phyloP scores from a whole-genome alignment of 1,140 invertebrate genomes.

The Procambarus virginalis region DNA sequence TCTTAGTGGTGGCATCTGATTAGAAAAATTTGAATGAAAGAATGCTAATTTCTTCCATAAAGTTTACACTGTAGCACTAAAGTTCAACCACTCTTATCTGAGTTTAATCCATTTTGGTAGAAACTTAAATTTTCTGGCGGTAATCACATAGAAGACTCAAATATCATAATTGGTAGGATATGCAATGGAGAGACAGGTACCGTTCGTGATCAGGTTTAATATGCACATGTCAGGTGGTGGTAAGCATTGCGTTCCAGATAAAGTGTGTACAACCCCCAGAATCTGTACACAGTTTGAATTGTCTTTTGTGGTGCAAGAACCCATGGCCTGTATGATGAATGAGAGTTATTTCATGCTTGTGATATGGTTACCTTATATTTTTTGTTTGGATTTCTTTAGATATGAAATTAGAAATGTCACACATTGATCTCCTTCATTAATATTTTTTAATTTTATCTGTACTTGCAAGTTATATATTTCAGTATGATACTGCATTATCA shows the following conservation, averaged over 20 bases:
- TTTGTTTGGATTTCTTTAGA: neutral
- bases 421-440: conserved; percentile 2
- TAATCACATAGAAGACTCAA: neutral
- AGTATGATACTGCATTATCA: neutral
- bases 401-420: neutral
- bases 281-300: conserved; percentile 2
- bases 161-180: neutral
- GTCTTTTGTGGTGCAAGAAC: conserved; percentile 1
- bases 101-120: neutral
- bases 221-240: neutral
- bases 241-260: neutral
- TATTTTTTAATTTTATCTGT: neutral
- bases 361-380: conserved; percentile 10
- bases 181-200: neutral
- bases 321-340: conserved; percentile 6
- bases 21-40: neutral
- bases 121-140: neutral
- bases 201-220: neutral
- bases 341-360: conserved; percentile 1
- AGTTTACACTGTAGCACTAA: neutral
- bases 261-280: neutral
- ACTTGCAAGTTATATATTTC: neutral
- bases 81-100: neutral
- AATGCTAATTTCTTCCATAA: neutral
- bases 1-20: neutral